Conservation (phyloP, 2,888 invertebrate genomes). For the Macrophya alboannulata region DNA sequence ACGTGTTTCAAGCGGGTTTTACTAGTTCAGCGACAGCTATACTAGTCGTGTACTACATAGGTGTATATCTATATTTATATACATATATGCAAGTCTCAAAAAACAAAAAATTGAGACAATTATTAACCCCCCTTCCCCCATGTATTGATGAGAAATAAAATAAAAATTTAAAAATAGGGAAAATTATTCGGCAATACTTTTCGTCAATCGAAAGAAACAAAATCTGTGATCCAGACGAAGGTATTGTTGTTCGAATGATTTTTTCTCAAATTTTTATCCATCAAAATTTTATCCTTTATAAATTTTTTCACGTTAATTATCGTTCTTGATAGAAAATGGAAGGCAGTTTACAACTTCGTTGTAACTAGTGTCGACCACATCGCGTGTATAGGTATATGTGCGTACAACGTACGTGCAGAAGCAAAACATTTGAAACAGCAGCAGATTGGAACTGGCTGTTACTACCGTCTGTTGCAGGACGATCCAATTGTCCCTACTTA, state of each 20-base stretch:
- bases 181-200: too few relatives aligned
- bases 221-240: too few relatives aligned
- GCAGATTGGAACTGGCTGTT: slow-evolving; percentile 36
- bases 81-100: background rate
- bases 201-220: too few relatives aligned
- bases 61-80: background rate
- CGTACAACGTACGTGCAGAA: background rate
- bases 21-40: slow-evolving; percentile 14
- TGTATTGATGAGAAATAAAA: too few relatives aligned
- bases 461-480: slow-evolving; percentile 49
- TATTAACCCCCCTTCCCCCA: too few relatives aligned
- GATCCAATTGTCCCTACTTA: slow-evolving; percentile 56
- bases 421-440: background rate
- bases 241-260: too few relatives aligned
- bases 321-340: background rate
- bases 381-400: too few relatives aligned
- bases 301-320: background rate
- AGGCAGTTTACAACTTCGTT: background rate
- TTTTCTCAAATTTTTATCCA: too few relatives aligned
- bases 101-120: background rate
- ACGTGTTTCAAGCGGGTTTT: slow-evolving; percentile 1
- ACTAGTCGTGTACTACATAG: background rate
- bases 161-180: too few relatives aligned
- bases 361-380: slow-evolving; percentile 11
- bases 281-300: too few relatives aligned